Evolutionary conservation across 2,113 vertebrate species (phyloP), one percentile per base, ranked within the genome.

Genomic region (Rissa tridactyla): DNA sequence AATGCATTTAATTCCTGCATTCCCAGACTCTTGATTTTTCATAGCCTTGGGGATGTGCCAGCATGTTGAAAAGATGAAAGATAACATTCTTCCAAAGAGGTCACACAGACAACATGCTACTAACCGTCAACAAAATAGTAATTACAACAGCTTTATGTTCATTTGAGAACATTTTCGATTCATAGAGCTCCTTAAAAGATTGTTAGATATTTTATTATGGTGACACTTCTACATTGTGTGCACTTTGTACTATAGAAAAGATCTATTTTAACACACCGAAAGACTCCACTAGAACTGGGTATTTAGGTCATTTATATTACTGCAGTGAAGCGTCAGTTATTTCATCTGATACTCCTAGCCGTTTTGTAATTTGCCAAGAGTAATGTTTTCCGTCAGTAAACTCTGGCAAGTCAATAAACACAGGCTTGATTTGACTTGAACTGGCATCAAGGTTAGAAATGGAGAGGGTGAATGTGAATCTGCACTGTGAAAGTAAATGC

Each of bases 251-350:
- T 29, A 90, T 13, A 73, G 26, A 76, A 61, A 80, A 80, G 46
- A 38, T 34, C 92, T 90, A 57, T 85, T 94, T 92, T 86, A 94
- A 84, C 77, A 88, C 62, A 76, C 51, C 47, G 70, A 75, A 84
- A 93, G 85, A 65, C 81, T 95, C 71, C 82, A 82, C 66, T 49
- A 88, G 82, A 96, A 89, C 76, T 95, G 93, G 91, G 91, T 97
- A 97, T 96, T 97, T 95, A 93, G 96, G 91, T 96, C 93, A 97
- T 82, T 96, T 96, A 10, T 75, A 88, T 95, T 85, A 95, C 86
- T 47, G 93, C 93, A 96, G 90, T 95, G 96, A 96, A 95, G 94
- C 93, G 17, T 93, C 93, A 92, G 47, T 91, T 92, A 96, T 97
- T 92, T 93, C 0, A 36, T 95, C 95, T 95, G 92, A 92, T 95